phyloP scores from a whole-genome alignment of 2,797 vertebrate species.

The Lepus townsendii region DNA sequence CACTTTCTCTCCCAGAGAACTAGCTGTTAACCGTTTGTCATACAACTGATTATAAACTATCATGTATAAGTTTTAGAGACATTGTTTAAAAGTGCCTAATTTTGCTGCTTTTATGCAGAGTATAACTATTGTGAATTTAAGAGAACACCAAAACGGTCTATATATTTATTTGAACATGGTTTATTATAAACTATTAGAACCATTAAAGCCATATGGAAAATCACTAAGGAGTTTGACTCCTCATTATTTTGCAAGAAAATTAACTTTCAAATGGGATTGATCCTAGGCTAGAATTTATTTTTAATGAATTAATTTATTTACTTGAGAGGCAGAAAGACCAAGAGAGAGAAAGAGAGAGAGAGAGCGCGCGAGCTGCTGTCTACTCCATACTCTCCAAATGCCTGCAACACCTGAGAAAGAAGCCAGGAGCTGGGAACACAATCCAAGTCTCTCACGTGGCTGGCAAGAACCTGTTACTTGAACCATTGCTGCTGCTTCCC shows the following conservation, averaged over 20 bases:
- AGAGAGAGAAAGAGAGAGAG: no score
- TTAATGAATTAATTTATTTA: no score
- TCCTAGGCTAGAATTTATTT: neutral
- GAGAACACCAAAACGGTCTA: neutral
- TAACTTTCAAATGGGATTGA: slow-evolving; percentile 32
- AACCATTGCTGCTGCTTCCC: no score
- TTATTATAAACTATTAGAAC: slow-evolving; percentile 1
- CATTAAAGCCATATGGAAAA: slow-evolving; percentile 10
- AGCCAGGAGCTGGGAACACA: no score
- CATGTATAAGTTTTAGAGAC: neutral
- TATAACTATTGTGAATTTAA: slow-evolving; percentile 28
- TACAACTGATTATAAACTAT: neutral
- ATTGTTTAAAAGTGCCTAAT: neutral
- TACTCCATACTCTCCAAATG: no score
- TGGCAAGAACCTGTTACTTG: no score
- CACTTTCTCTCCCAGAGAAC: neutral
- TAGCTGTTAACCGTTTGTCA: neutral
- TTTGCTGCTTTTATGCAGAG: slow-evolving; percentile 1
- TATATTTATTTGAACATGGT: neutral
- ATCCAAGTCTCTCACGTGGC: no score
- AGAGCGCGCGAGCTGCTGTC: no score
- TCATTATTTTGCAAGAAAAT: neutral
- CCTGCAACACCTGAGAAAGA: no score
- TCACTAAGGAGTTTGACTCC: neutral
- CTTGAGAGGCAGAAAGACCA: no score